Evolutionary conservation across 92 coral and sea anemone species (phyloP).

Genomic region (Meandrina meandrites): DNA sequence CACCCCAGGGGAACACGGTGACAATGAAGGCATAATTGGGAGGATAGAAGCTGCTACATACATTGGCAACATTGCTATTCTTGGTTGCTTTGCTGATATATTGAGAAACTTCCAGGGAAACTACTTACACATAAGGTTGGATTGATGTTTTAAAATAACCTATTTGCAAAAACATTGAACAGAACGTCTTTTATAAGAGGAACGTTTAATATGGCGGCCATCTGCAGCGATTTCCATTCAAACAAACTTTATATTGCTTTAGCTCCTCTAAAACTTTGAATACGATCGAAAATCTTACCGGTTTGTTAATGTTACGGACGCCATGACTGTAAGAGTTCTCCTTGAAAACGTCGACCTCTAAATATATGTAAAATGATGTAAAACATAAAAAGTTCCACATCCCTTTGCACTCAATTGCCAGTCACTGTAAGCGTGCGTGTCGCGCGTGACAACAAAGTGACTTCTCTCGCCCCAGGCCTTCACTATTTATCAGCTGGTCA

Average conservation of each 20-base stretch:
- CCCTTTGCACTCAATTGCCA: background rate
- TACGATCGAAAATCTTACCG: slow-evolving; percentile 38
- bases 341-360: background rate
- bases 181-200: too few species aligned
- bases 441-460: slow-evolving; percentile 1
- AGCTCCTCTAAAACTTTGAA: background rate
- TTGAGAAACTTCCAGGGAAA: background rate
- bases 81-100: background rate
- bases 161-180: too few species aligned
- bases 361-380: too few species aligned
- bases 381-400: background rate
- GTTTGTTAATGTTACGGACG: slow-evolving; percentile 56
- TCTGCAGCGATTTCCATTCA: background rate
- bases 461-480: slow-evolving; percentile 32
- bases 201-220: too few species aligned
- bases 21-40: too few species aligned
- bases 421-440: background rate
- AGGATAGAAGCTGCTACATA: too few species aligned
- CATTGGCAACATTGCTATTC: background rate
- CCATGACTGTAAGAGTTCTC: slow-evolving; percentile 25
- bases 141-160: too few species aligned
- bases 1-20: too few species aligned
- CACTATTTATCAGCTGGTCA: background rate
- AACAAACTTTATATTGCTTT: background rate
- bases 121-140: background rate